Conservation (phyloP, 2,113 vertebrate species). For the Lepisosteus osseus region DNA sequence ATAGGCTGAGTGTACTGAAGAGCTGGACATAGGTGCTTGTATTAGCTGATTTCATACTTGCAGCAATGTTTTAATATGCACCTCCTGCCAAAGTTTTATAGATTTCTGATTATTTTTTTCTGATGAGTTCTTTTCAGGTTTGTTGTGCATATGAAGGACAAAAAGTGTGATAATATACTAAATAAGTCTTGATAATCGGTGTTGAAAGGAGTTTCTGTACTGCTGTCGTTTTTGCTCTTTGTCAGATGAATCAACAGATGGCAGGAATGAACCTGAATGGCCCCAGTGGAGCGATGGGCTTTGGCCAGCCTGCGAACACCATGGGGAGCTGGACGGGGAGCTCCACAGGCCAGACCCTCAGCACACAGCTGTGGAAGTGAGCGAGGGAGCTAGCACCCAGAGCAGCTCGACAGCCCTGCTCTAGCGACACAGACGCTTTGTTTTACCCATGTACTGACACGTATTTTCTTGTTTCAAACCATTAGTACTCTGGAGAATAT, state of each 20-base stretch:
- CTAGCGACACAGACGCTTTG: conserved; percentile 32
- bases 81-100: too few species aligned
- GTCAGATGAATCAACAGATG: conserved; percentile 94
- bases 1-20: too few species aligned
- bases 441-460: conserved; percentile 63
- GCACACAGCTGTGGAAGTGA: conserved; percentile 98
- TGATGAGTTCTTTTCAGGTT: too few species aligned
- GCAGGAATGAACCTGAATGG: conserved; percentile 77
- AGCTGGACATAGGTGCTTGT: too few species aligned
- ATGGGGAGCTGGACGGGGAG: conserved; percentile 74
- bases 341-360: conserved; percentile 90
- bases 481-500: conserved; percentile 62
- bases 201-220: background rate
- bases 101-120: too few species aligned
- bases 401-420: conserved; percentile 41
- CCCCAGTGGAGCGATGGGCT: conserved; percentile 53
- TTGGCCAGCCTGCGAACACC: conserved; percentile 74
- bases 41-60: too few species aligned
- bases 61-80: too few species aligned
- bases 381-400: conserved; percentile 52
- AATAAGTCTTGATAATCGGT: background rate
- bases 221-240: conserved; percentile 17
- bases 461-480: conserved; percentile 56
- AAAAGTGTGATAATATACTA: too few species aligned
- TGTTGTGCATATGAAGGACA: too few species aligned